Conservation (phyloP, 2,113 vertebrate genomes). For the Hydrochoerus hydrochaeris region DNA sequence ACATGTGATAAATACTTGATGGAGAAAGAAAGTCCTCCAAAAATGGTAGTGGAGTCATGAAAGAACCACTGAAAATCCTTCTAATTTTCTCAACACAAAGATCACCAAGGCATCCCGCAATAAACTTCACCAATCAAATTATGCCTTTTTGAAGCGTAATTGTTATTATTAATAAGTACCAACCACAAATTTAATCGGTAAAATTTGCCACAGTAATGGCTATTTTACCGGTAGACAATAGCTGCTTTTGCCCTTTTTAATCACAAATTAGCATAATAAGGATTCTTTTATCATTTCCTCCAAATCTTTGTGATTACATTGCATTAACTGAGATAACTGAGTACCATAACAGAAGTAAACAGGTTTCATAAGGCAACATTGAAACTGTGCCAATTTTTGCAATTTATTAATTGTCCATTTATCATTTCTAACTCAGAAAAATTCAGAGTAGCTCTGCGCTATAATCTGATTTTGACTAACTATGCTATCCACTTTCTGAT, state of each 20-base stretch:
- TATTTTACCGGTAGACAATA: background rate
- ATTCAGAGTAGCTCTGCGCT: background rate
- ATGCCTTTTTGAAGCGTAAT: background rate
- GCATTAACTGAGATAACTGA: background rate
- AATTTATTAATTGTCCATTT: constrained; percentile 27
- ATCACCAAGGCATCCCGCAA: background rate
- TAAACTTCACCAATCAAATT: background rate
- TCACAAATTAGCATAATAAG: background rate
- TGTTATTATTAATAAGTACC: background rate
- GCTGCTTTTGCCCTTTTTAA: background rate
- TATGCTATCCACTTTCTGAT: background rate
- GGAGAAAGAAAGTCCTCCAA: background rate
- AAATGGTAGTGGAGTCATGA: background rate
- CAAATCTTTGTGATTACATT: background rate
- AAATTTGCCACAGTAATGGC: background rate
- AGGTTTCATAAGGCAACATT: background rate
- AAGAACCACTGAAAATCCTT: background rate
- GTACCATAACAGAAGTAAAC: background rate
- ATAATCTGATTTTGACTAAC: background rate
- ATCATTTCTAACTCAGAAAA: background rate
- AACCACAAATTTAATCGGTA: background rate
- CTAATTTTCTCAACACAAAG: background rate
- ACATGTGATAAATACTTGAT: background rate
- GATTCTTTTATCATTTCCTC: background rate
- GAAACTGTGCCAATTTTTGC: background rate